A percentile compares a stretch with the other conserved stretches of the same genome.
These are phyloP conservation scores for Lacerta bilineata DNA, from an alignment of 2,797 vertebrate species.

Conservation along the genomic window DNA sequence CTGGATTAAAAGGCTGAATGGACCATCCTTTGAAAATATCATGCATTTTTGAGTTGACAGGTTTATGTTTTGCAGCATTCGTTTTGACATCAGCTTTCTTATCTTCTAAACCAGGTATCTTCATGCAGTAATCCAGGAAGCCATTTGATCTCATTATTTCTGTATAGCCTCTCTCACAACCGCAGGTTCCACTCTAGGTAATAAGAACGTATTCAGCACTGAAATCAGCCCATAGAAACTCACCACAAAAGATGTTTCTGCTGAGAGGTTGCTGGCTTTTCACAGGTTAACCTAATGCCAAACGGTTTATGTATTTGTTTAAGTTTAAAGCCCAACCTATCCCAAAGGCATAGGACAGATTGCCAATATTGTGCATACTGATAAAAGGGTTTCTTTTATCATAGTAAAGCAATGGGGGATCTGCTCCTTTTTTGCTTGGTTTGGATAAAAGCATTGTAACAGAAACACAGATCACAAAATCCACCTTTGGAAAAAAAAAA, in stretches of 20 bases:
- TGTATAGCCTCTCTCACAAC: slow-evolving; percentile 94
- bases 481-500: background rate
- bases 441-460: slow-evolving; percentile 5
- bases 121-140: slow-evolving; percentile 96
- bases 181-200: slow-evolving; percentile 91
- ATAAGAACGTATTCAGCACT: slow-evolving; percentile 58
- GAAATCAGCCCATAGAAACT: slow-evolving; percentile 42
- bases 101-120: slow-evolving; percentile 91
- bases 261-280: background rate
- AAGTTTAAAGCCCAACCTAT: slow-evolving; percentile 2
- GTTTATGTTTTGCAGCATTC: slow-evolving; percentile 89
- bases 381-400: background rate
- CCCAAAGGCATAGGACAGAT: background rate
- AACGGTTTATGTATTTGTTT: slow-evolving; percentile 12
- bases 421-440: background rate
- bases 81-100: slow-evolving; percentile 98
- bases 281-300: slow-evolving; percentile 16
- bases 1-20: slow-evolving; percentile 94
- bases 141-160: slow-evolving; percentile 97
- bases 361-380: background rate
- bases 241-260: slow-evolving; percentile 17
- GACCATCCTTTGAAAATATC: slow-evolving; percentile 96
- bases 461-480: slow-evolving; percentile 1
- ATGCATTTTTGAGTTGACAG: slow-evolving; percentile 90
- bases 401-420: background rate